Evolutionary conservation across 2,113 vertebrate genomes (phyloP), one percentile per base, ranked within the genome.

Genomic region (Prunella fulvescens): DNA sequence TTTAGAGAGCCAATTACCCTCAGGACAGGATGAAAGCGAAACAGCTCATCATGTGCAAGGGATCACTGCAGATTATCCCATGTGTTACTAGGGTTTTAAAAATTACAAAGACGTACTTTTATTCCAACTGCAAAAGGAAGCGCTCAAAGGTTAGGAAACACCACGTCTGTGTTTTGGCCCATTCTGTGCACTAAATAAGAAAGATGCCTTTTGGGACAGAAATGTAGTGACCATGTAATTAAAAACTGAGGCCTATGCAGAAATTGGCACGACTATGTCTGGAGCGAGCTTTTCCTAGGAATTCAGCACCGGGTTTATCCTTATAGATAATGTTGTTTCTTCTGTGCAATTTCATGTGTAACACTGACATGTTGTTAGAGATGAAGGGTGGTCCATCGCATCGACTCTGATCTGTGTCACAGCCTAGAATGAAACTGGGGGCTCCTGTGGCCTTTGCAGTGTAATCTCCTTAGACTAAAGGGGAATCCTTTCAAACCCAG

Each of bases 351-450:
- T 61, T 73, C 15, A 20, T 35, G 47, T 10, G 28, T 18, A 29
- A 7, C 4, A 33, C 2, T 28, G 37, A n/a, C 24, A 0, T 6
- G 28, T 50, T n/a, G 60, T 64, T 19, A 57, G 35, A 47, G 23
- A 12, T 7, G 5, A n/a, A 45, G n/a, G 8, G 7, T 0, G 6
- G 25, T 9, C 33, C 5, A 0, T 7, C 5, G 2, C 1, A 3
- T 1, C 19, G 29, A 24, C 3, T 45, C 2, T 33, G 47, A 33
- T 22, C 3, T 39, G 13, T 2, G 18, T 26, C 37, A 44, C 26
- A 8, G 51, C 19, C 42, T 2, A 28, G 18, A 40, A 11, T 12
- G 14, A 42, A 70, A 53, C 15, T 2, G 0, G 1, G 8, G 33
- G 11, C 23, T 7, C 0, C 14, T 2, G 23, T 9, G 33, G 19